phyloP scores from a whole-genome alignment of 1,140 invertebrate genomes.

The Chironomus striatipennis region DNA sequence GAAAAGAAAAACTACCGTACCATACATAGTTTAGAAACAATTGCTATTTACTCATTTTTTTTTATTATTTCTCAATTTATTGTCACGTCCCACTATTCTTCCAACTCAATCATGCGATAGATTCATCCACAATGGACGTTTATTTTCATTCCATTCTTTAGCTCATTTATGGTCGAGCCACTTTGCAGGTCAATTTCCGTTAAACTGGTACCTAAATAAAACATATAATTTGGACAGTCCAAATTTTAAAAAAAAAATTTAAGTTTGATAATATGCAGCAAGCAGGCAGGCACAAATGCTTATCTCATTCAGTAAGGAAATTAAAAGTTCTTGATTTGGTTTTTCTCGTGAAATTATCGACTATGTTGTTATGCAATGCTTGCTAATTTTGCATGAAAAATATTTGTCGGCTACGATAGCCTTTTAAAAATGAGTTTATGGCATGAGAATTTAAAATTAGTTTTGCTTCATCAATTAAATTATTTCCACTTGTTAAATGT shows the following conservation, averaged over 20 bases:
- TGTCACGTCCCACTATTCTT: constrained; percentile 19
- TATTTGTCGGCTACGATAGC: no score
- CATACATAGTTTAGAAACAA: neutral
- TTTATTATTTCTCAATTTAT: constrained; percentile 7
- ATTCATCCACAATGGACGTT: neutral
- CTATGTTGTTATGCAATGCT: no score
- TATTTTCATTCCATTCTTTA: no score
- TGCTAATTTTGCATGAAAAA: no score
- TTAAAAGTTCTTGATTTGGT: neutral
- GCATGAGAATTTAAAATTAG: neutral
- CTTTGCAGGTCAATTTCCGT: neutral
- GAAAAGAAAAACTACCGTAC: neutral
- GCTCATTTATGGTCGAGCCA: no score
- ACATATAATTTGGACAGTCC: no score
- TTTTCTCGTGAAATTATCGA: neutral
- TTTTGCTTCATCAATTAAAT: no score
- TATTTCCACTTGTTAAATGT: no score
- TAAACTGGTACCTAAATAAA: neutral
- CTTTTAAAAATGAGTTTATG: neutral
- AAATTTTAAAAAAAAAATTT: no score
- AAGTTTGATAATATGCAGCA: no score
- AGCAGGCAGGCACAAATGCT: neutral
- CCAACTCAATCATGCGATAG: neutral
- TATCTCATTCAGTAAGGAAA: neutral
- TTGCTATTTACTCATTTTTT: neutral